These are phyloP conservation scores for Sebastes iracundus DNA, from an alignment of 2,797 vertebrate genomes.

Conservation along the genomic window DNA sequence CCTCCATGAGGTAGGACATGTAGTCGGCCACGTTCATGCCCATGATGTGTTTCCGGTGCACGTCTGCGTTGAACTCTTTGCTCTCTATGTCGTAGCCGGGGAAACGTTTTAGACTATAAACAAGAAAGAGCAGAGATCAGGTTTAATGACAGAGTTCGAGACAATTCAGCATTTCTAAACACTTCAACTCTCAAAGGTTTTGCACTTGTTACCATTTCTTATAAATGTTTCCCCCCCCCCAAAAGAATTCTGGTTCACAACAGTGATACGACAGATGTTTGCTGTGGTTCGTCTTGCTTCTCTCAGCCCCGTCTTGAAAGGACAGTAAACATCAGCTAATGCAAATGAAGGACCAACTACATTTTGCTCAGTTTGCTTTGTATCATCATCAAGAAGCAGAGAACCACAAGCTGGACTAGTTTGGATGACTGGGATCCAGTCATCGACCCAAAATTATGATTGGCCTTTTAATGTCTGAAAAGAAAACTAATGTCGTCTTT, in stretches of 20 bases:
- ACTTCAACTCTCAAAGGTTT: background rate
- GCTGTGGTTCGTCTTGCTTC: constrained; percentile 33
- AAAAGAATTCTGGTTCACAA: background rate
- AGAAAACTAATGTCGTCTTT: background rate
- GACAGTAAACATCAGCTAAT: constrained; percentile 73
- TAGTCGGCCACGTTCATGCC: constrained; percentile 96
- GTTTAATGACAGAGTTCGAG: background rate
- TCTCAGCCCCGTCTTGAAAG: constrained; percentile 79
- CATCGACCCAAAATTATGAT: background rate
- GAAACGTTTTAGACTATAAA: constrained; percentile 92
- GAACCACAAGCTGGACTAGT: background rate
- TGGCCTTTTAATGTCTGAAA: too few species aligned
- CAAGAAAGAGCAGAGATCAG: background rate
- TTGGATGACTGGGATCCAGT: background rate
- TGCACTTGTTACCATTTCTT: background rate
- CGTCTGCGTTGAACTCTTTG: constrained; percentile 96
- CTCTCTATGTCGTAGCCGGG: constrained; percentile 95
- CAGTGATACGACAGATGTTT: background rate
- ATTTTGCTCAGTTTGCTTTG: constrained; percentile 74
- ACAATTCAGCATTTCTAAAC: background rate
- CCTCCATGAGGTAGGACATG: constrained; percentile 95
- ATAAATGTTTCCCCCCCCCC: background rate
- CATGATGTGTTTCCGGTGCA: constrained; percentile 97
- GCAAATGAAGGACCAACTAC: constrained; percentile 85
- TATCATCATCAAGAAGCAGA: constrained; percentile 69